phyloP scores from a whole-genome alignment of 2,113 vertebrate genomes.

The Oreochromis aureus region DNA sequence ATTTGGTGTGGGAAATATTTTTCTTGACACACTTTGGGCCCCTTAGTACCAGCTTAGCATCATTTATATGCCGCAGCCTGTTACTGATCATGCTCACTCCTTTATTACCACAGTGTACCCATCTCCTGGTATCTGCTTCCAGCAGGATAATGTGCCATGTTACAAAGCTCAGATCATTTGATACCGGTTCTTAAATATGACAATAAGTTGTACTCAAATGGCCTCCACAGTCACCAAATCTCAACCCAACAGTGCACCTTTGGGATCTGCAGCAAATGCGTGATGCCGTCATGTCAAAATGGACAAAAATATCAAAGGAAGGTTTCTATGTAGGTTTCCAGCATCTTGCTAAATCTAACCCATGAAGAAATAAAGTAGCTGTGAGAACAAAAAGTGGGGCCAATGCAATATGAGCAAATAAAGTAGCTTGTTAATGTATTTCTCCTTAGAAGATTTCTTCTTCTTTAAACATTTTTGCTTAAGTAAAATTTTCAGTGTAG shows the following conservation, averaged over 20 bases:
- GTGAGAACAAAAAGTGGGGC: background rate
- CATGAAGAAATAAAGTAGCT: background rate
- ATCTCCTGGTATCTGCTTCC: fast-evolving
- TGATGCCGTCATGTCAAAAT: background rate
- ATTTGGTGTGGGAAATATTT: background rate
- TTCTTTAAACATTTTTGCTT: background rate
- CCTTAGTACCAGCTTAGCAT: background rate
- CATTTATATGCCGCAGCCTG: fast-evolving
- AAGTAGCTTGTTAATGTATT: background rate
- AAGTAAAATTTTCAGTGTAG: background rate
- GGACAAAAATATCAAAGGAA: background rate
- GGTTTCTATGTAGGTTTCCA: background rate
- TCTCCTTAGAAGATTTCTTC: background rate
- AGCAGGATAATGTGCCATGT: background rate
- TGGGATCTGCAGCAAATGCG: background rate
- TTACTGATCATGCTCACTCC: background rate
- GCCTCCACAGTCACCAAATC: background rate
- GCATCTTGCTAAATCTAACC: background rate
- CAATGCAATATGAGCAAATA: background rate
- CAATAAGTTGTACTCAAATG: background rate
- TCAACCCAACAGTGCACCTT: background rate
- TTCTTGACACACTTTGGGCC: background rate
- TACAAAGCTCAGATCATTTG: background rate
- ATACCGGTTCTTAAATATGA: background rate
- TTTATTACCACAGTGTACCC: background rate